These are phyloP conservation scores for Glaucidium brasilianum DNA, from an alignment of 2,113 vertebrate genomes.

Conservation along the genomic window DNA sequence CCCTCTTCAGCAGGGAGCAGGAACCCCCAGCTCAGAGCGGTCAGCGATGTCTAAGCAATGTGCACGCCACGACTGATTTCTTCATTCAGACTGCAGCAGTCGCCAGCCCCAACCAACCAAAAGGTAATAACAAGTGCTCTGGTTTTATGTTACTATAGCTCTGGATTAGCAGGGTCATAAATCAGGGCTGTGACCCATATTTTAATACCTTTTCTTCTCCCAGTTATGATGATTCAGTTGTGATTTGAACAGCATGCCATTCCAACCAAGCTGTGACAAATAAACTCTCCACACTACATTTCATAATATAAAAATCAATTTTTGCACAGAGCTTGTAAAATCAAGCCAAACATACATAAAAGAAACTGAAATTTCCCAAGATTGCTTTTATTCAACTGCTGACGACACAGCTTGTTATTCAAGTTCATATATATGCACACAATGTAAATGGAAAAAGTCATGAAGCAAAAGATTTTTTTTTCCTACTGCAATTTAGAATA, in stretches of 20 bases:
- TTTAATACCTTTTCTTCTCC: not conserved
- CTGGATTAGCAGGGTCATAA: not conserved
- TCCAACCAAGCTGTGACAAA: not conserved
- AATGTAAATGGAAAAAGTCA: not conserved
- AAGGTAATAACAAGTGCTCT: not conserved
- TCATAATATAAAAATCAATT: not conserved
- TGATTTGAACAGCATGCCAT: not conserved
- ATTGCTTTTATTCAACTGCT: not conserved
- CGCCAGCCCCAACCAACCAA: not conserved
- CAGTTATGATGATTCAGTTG: not conserved
- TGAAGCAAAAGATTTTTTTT: not conserved
- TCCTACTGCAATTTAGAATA: not conserved
- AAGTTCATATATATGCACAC: not conserved
- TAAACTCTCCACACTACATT: not conserved
- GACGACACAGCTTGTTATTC: not conserved
- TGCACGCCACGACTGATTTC: accelerated
- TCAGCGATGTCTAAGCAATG: accelerated
- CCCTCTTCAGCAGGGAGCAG: not conserved
- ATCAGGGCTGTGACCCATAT: not conserved
- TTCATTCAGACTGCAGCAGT: not conserved
- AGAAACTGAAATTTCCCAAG: not conserved
- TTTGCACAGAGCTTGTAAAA: not conserved
- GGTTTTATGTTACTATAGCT: not conserved
- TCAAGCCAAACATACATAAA: not conserved
- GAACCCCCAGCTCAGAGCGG: not conserved